Evolutionary conservation across 2,797 vertebrate species (phyloP).

Genomic region (Saxicola maurus): DNA sequence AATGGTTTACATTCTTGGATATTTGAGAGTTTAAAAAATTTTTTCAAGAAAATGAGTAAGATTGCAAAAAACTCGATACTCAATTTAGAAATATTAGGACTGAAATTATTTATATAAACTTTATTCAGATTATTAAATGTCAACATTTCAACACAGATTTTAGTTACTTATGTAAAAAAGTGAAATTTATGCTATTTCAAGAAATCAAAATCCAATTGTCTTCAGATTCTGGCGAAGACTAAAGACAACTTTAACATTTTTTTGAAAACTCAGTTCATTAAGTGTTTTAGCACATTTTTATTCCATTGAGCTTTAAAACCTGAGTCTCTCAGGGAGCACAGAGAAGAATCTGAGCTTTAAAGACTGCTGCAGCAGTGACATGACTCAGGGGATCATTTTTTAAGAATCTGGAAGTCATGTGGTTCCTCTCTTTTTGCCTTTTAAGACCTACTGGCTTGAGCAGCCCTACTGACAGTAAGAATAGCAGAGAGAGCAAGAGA

Average conservation of each 20-base stretch:
- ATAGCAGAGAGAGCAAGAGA: not conserved
- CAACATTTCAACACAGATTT: not conserved
- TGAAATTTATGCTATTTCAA: not conserved
- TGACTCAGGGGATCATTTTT: not conserved
- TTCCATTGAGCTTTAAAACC: not conserved
- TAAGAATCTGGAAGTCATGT: not conserved
- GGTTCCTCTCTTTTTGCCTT: not conserved
- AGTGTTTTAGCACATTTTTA: not conserved
- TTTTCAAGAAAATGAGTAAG: not conserved
- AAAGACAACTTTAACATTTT: not conserved
- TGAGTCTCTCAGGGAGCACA: not conserved
- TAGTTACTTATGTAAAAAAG: not conserved
- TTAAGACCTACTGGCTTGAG: not conserved
- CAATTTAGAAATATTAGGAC: not conserved
- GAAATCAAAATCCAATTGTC: not conserved
- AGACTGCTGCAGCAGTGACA: not conserved
- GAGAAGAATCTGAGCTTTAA: not conserved
- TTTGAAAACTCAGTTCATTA: not conserved
- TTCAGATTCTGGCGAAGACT: not conserved
- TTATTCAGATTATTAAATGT: not conserved
- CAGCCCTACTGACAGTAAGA: not conserved
- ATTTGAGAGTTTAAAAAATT: not conserved
- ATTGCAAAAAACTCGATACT: not conserved
- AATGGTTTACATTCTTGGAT: not conserved
- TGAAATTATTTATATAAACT: not conserved